A percentile compares a stretch with the other conserved stretches of the same genome.
Conservation (phyloP, 2,888 invertebrate genomes). For the Ennomos quercinarius region DNA sequence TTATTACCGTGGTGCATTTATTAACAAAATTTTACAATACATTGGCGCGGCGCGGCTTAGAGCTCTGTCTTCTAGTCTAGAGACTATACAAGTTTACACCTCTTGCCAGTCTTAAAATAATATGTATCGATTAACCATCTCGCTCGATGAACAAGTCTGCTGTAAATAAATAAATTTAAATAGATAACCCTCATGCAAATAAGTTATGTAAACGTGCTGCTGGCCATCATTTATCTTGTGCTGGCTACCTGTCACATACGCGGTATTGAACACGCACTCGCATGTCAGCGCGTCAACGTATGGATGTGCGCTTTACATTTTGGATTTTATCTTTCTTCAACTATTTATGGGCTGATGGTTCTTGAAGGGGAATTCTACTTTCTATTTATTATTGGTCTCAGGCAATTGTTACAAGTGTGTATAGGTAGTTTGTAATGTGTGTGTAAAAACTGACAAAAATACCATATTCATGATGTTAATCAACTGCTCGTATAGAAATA, state of each 20-base stretch:
- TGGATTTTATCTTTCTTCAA: slow-evolving; percentile 12
- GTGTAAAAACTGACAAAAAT: too few species aligned
- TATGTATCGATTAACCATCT: slow-evolving; percentile 1
- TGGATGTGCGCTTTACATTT: slow-evolving; percentile 13
- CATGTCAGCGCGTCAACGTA: slow-evolving; percentile 20
- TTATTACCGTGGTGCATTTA: too few species aligned
- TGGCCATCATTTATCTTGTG: slow-evolving; percentile 44
- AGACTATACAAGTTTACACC: too few species aligned
- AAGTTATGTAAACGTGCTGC: slow-evolving; percentile 38
- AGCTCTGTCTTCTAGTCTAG: too few species aligned
- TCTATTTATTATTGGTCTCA: too few species aligned
- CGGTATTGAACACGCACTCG: slow-evolving; percentile 30
- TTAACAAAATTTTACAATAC: too few species aligned
- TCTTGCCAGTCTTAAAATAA: not conserved
- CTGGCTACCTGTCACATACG: slow-evolving; percentile 46
- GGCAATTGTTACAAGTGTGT: too few species aligned
- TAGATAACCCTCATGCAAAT: slow-evolving; percentile 31
- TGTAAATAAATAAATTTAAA: slow-evolving; percentile 30
- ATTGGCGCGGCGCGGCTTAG: too few species aligned
- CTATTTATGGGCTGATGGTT: slow-evolving; percentile 17
- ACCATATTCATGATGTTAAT: too few species aligned
- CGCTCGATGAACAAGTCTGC: slow-evolving; percentile 8
- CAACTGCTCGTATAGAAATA: too few species aligned
- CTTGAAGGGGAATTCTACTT: too few species aligned
- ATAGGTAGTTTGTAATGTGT: too few species aligned